phyloP scores from a whole-genome alignment of 2,113 vertebrate species.

The Ptyas mucosa region DNA sequence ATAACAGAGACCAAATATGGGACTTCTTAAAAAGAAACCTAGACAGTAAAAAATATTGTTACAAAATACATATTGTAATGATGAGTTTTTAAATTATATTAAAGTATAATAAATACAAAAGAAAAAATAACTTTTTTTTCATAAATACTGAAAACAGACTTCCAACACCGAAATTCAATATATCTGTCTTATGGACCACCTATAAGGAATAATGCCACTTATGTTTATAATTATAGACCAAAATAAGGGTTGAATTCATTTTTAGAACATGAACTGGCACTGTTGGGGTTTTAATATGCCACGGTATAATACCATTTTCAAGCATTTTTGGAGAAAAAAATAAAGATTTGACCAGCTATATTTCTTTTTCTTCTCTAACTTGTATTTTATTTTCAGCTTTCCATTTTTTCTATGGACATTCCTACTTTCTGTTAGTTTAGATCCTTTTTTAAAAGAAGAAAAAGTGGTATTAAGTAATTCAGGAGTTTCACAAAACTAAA shows the following conservation, averaged over 20 bases:
- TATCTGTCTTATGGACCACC: neutral
- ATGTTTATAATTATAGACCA: neutral
- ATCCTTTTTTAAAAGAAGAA: neutral
- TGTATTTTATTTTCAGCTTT: neutral
- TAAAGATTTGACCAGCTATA: neutral
- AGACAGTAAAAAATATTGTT: neutral
- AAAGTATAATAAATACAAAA: neutral
- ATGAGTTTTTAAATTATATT: neutral
- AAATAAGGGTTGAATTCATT: neutral
- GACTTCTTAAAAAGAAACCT: neutral
- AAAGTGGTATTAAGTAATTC: neutral
- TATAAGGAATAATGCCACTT: neutral
- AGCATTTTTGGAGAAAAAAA: neutral
- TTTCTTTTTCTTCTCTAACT: neutral
- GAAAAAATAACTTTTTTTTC: neutral
- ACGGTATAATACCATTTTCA: no score
- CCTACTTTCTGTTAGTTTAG: neutral
- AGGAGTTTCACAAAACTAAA: neutral
- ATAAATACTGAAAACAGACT: neutral
- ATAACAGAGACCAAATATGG: neutral
- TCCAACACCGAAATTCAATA: neutral
- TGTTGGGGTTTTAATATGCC: neutral
- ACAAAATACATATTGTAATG: neutral
- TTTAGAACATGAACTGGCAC: neutral
- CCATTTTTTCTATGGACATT: neutral